Evolutionary conservation across 2,888 invertebrate genomes (phyloP).

Genomic region (Laothoe populi): DNA sequence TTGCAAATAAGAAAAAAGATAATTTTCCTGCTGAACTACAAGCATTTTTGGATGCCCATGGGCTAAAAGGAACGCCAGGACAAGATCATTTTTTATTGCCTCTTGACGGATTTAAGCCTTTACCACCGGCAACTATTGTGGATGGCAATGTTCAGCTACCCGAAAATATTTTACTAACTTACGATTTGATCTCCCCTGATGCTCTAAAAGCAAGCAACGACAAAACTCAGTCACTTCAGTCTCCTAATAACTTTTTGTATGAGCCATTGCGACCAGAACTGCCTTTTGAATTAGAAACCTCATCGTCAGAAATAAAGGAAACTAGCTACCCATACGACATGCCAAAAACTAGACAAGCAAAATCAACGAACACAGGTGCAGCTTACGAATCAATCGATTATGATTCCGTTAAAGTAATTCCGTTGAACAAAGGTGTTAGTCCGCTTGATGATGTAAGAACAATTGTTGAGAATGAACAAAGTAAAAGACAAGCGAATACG

Average conservation of each 20-base stretch:
- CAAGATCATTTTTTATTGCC: constrained; percentile 73
- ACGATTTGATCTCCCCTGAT: constrained; percentile 67
- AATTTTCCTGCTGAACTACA: constrained; percentile 69
- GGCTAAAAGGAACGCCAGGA: constrained; percentile 66
- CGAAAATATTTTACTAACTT: constrained; percentile 73
- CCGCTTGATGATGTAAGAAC: constrained; percentile 61
- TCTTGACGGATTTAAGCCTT: constrained; percentile 75
- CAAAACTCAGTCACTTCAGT: constrained; percentile 42
- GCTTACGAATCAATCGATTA: constrained; percentile 74
- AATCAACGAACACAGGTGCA: constrained; percentile 50
- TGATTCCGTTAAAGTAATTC: constrained; percentile 75
- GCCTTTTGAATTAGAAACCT: constrained; percentile 72
- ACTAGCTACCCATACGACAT: constrained; percentile 66
- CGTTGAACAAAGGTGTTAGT: constrained; percentile 66
- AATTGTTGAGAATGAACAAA: constrained; percentile 57
- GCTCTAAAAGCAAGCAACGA: constrained; percentile 50
- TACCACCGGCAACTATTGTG: constrained; percentile 68
- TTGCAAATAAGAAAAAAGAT: constrained; percentile 54
- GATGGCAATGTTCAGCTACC: constrained; percentile 74
- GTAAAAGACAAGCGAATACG: constrained; percentile 65
- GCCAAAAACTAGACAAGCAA: constrained; percentile 62
- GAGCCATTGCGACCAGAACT: constrained; percentile 69
- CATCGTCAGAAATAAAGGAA: constrained; percentile 68
- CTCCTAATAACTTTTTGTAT: constrained; percentile 65
- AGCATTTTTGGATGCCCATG: constrained; percentile 73